Evolutionary conservation across 37 sponge, comb jelly and placozoan species (phyloP).

Genomic region (Theonella swinhoei): DNA sequence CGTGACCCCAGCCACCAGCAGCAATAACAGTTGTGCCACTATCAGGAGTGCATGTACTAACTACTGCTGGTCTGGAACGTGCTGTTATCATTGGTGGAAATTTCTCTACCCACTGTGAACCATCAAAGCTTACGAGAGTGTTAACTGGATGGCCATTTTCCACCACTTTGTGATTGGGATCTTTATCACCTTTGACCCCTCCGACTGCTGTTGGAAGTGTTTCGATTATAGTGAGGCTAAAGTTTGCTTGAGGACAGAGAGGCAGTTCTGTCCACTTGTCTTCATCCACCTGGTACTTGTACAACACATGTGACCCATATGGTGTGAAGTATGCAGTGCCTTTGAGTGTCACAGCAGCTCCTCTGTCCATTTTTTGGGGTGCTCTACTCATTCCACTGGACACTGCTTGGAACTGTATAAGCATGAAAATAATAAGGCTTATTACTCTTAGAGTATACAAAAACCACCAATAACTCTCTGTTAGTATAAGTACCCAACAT

Average conservation of each 20-base stretch:
- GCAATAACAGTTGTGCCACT: neutral
- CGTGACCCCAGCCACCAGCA: neutral
- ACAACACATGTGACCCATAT: neutral
- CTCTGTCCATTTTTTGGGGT: neutral
- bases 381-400: neutral
- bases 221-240: neutral
- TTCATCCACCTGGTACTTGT: neutral
- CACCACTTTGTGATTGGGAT: neutral
- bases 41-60: neutral
- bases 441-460: no score
- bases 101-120: neutral
- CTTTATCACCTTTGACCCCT: no score
- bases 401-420: neutral
- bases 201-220: neutral
- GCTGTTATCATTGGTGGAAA: neutral
- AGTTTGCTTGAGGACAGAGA: neutral
- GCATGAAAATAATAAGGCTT: no score
- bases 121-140: neutral
- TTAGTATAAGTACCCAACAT: neutral
- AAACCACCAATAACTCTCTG: neutral
- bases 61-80: neutral
- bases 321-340: neutral
- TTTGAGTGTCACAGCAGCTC: neutral
- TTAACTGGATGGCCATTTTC: neutral
- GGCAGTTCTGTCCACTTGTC: neutral